Evolutionary conservation across 2,113 vertebrate genomes (phyloP).

Genomic region (Psittacula cyanocephala): DNA sequence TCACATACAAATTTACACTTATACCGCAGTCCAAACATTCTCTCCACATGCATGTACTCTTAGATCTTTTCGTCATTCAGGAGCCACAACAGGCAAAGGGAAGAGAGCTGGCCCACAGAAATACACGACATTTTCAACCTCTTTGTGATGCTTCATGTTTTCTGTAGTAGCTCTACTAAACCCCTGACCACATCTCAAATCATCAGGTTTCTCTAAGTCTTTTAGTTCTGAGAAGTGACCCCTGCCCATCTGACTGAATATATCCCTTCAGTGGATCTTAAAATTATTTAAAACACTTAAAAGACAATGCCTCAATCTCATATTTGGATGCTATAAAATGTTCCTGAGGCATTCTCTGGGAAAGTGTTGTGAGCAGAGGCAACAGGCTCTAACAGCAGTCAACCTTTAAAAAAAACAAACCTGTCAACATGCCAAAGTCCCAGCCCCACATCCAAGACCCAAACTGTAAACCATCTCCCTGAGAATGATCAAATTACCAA

Average conservation of each 20-base stretch:
- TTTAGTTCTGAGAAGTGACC: neutral
- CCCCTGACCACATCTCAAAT: neutral
- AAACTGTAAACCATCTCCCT: neutral
- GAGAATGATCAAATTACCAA: neutral
- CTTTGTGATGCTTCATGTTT: neutral
- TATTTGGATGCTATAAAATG: neutral
- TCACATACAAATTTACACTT: fast-evolving
- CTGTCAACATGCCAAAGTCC: neutral
- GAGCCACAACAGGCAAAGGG: neutral
- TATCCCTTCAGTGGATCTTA: neutral
- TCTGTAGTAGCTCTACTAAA: neutral
- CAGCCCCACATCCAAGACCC: neutral
- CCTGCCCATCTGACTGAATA: neutral
- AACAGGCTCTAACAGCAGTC: neutral
- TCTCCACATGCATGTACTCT: neutral
- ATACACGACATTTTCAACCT: neutral
- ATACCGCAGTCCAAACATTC: fast-evolving
- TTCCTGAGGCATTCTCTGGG: neutral
- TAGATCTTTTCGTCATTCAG: neutral
- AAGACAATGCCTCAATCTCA: neutral
- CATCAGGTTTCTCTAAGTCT: neutral
- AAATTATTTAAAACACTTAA: neutral
- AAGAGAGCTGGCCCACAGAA: neutral
- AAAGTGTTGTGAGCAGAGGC: neutral
- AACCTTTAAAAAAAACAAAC: neutral